Evolutionary conservation across 2,113 vertebrate species (phyloP).

Genomic region (Neopipo cinnamomea): DNA sequence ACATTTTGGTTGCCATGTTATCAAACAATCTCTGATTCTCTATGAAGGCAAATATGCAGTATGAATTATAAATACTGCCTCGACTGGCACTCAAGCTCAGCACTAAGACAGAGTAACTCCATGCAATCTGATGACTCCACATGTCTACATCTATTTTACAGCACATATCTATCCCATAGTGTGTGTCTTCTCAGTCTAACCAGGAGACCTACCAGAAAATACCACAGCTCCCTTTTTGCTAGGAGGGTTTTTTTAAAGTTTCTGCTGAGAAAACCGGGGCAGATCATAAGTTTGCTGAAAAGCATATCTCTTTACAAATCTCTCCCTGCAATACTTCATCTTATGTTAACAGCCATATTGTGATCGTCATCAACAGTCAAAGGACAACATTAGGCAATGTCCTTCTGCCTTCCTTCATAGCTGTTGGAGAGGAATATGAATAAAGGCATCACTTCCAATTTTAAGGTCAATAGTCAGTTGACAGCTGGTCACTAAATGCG

Average conservation of each 20-base stretch:
- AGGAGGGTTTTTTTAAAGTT: not conserved
- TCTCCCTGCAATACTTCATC: not conserved
- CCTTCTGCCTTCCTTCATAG: not conserved
- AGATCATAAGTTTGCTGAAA: not conserved
- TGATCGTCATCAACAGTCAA: not conserved
- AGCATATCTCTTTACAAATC: not conserved
- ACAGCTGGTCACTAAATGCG: not conserved
- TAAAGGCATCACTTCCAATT: not conserved
- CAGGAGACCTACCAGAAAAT: not conserved
- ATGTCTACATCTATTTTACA: not conserved
- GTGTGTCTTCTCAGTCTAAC: not conserved
- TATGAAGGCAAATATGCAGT: not conserved
- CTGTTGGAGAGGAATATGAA: not conserved
- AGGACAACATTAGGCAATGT: not conserved
- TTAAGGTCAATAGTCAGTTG: not conserved
- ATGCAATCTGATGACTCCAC: not conserved
- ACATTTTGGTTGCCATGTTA: not conserved
- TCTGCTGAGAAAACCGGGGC: not conserved
- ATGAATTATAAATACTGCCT: not conserved
- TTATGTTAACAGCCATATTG: not conserved
- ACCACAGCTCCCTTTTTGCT: not conserved
- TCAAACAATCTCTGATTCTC: not conserved
- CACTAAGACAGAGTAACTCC: not conserved
- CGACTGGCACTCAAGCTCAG: not conserved
- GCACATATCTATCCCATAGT: rapidly evolving